Percentiles rank a stretch among this genome's conserved stretches.
These are phyloP conservation scores for Stegostoma tigrinum DNA, from an alignment of 2,113 vertebrate genomes.

Conservation along the genomic window DNA sequence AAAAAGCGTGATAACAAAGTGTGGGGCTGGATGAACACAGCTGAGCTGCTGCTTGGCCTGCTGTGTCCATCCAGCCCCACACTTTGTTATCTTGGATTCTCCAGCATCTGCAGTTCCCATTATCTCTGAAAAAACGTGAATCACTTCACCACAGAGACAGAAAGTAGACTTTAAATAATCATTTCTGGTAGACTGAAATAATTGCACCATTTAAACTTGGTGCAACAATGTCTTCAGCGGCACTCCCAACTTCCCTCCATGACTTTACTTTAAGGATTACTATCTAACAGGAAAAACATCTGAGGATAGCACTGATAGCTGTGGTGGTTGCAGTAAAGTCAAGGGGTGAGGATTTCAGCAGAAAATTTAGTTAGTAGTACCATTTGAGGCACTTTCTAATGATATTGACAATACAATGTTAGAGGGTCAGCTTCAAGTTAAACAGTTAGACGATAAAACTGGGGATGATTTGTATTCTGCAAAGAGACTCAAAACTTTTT, in stretches of 20 bases:
- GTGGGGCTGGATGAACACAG: no score
- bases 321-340: neutral
- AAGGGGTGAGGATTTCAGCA: neutral
- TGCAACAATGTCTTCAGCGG: neutral
- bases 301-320: neutral
- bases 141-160: neutral
- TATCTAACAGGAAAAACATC: neutral
- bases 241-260: neutral
- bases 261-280: neutral
- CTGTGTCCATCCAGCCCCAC: no score
- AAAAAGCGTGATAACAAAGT: no score
- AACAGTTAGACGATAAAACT: neutral
- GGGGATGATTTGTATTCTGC: neutral
- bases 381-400: neutral
- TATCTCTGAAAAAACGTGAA: neutral
- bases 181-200: neutral
- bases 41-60: no score
- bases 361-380: neutral
- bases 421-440: neutral
- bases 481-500: neutral
- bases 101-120: no score
- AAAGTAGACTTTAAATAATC: neutral
- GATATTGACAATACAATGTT: neutral
- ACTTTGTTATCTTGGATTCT: no score
- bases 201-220: neutral